A percentile compares a stretch with the other conserved stretches of the same genome.
Conservation (phyloP, 2,797 vertebrate species). For the Aratinga solstitialis region DNA sequence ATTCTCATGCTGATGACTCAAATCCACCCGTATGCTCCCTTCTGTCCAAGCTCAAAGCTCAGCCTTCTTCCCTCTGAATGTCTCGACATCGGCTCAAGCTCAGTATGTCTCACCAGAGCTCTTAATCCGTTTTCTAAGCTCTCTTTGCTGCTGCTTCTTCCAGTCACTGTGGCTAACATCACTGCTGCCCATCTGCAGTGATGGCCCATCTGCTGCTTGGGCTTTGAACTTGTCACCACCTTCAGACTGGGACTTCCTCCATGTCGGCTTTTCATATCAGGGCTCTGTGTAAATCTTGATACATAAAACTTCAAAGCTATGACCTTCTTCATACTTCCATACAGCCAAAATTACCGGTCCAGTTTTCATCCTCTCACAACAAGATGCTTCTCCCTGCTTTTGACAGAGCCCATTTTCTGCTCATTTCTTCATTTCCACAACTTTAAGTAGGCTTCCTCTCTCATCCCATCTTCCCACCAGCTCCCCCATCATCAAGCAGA, state of each 20-base stretch:
- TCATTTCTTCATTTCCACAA: background rate
- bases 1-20: background rate
- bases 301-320: background rate
- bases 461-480: background rate
- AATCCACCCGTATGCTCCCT: background rate
- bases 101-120: background rate
- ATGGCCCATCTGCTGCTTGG: background rate
- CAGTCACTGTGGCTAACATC: background rate
- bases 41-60: constrained; percentile 23
- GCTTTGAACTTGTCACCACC: background rate
- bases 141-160: background rate
- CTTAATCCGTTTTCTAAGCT: constrained; percentile 4
- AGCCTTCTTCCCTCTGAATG: background rate
- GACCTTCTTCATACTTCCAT: background rate
- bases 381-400: background rate
- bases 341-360: background rate
- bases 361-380: background rate
- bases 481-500: background rate
- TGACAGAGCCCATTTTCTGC: background rate
- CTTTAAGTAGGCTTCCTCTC: background rate
- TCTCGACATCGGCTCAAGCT: constrained; percentile 36
- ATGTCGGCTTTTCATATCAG: background rate
- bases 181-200: background rate
- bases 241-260: background rate
- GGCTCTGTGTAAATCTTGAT: background rate